Base-by-base conservation (phyloP, 2,888 invertebrate genomes). In the Parnassius smintheus region DNA sequence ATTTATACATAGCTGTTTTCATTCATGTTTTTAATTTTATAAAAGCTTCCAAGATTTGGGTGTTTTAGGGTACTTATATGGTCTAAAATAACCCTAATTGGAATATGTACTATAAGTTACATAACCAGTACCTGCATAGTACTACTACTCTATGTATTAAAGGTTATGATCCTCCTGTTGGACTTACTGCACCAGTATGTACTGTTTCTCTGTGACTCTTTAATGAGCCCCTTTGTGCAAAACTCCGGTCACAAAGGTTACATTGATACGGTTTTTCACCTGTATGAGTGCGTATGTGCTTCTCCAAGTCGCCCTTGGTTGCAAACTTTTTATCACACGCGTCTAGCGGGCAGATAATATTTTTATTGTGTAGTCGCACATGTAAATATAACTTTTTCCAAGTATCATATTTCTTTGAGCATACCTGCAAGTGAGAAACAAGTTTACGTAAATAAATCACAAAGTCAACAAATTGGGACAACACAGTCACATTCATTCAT, bases 231-330 rank as follows among this genome's bases (percentile, higher is more conserved):
- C 77, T 74, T 68, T 92, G 92, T 0, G 85, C 57, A 52, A 91
- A 92, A 1, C 77, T 69, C 49, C 71, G 85, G 0, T 73, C 69
- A 50, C 92, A 92, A 0, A 80, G 25, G 1, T 78, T 69, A 56
- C 92, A 92, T 2, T 65, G 41, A 56, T 68, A 92, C 0, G 92
- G 92, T 42, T 78, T 82, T 58, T 87, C 89, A 0, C 92, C 91
- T 0, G 92, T 91, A 65, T 92, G 92, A 0, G 80, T 81, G 0
- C 91, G 72, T 0, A 79, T 67, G 56, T 92, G 92, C 63, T 88
- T 91, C 49, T 79, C 77, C 11, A 91, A 68, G 58, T 92, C 92
- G 0, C 81, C 81, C 64, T 83, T 90, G 0, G 78, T 82, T 0
- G 86, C 77, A 67, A 92, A 92, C 52, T 68, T 80, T 66, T 91